Evolutionary conservation across 1,140 invertebrate genomes (phyloP).

Genomic region (Atopsyche davidsoni): DNA sequence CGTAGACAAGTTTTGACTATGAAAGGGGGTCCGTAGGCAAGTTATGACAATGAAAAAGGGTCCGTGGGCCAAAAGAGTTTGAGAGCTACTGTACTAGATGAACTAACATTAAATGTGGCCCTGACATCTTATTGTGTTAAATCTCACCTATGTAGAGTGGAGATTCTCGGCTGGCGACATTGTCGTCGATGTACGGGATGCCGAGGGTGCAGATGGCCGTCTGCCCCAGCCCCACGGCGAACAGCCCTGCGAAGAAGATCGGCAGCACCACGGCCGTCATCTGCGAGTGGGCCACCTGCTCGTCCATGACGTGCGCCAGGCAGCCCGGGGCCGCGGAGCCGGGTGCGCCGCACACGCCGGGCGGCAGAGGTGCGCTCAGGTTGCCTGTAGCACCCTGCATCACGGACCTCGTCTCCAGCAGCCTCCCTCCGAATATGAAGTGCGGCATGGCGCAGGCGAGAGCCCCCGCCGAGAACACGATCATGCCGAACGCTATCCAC

Average conservation of each 20-base stretch:
- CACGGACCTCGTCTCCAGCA: constrained; percentile 60
- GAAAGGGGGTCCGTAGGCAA: too few species aligned
- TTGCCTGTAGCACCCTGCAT: constrained; percentile 45
- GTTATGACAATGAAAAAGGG: too few species aligned
- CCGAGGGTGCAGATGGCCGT: constrained; percentile 90
- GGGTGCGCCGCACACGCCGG: constrained; percentile 42
- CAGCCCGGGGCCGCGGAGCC: constrained; percentile 34
- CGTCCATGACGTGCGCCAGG: constrained; percentile 43
- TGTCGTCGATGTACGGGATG: constrained; percentile 91
- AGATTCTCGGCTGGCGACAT: constrained; percentile 84
- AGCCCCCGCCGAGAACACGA: constrained; percentile 80
- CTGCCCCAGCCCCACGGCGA: constrained; percentile 88
- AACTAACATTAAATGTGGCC: too few species aligned
- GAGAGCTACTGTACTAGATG: too few species aligned
- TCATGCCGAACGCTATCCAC: constrained; percentile 92
- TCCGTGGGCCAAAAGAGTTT: too few species aligned
- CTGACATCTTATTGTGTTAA: too few species aligned
- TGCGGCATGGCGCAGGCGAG: constrained; percentile 82
- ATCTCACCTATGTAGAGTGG: constrained; percentile 85
- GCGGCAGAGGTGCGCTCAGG: constrained; percentile 51
- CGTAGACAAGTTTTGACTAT: too few species aligned
- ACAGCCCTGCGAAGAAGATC: constrained; percentile 80
- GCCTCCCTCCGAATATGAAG: constrained; percentile 68
- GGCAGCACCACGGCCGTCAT: constrained; percentile 72
- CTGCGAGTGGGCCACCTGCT: constrained; percentile 62